These are phyloP conservation scores for Aleiodes sp. DNA, from an alignment of 1,140 invertebrate genomes.

Conservation along the genomic window DNA sequence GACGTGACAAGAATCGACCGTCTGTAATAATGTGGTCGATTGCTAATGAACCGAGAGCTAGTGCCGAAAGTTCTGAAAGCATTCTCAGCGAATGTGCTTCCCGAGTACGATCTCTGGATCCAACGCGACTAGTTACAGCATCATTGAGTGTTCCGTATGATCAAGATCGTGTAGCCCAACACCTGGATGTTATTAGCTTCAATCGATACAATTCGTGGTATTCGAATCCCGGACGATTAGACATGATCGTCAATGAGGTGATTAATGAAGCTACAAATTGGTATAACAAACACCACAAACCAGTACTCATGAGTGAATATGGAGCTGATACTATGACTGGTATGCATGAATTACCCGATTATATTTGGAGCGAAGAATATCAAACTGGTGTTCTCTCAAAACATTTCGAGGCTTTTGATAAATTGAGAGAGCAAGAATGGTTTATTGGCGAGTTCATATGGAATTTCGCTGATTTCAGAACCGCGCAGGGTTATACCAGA, in stretches of 20 bases:
- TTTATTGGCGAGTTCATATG: slow-evolving; percentile 97
- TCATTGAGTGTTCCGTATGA: slow-evolving; percentile 66
- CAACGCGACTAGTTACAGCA: slow-evolving; percentile 80
- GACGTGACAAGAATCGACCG: slow-evolving; percentile 92
- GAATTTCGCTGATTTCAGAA: slow-evolving; percentile 94
- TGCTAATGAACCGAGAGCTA: slow-evolving; percentile 87
- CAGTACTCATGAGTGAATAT: slow-evolving; percentile 94
- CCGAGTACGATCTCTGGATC: slow-evolving; percentile 77
- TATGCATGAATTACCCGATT: slow-evolving; percentile 83
- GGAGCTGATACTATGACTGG: slow-evolving; percentile 93
- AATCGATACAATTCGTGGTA: slow-evolving; percentile 98
- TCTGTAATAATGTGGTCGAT: slow-evolving; percentile 98
- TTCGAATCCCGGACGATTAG: slow-evolving; percentile 79
- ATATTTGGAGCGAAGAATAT: slow-evolving; percentile 95
- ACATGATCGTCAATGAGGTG: slow-evolving; percentile 79
- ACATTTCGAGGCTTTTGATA: slow-evolving; percentile 92
- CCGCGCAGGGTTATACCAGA: slow-evolving; percentile 74
- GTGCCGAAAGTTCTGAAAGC: slow-evolving; percentile 72
- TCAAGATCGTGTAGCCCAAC: slow-evolving; percentile 58
- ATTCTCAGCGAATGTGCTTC: slow-evolving; percentile 83
- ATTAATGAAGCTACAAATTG: slow-evolving; percentile 83
- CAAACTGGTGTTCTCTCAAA: slow-evolving; percentile 84
- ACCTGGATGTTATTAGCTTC: slow-evolving; percentile 90
- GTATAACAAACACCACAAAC: slow-evolving; percentile 86
- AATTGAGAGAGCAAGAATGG: slow-evolving; percentile 77